These are phyloP conservation scores for Struthio camelus DNA, from an alignment of 2,113 vertebrate genomes.

Conservation along the genomic window DNA sequence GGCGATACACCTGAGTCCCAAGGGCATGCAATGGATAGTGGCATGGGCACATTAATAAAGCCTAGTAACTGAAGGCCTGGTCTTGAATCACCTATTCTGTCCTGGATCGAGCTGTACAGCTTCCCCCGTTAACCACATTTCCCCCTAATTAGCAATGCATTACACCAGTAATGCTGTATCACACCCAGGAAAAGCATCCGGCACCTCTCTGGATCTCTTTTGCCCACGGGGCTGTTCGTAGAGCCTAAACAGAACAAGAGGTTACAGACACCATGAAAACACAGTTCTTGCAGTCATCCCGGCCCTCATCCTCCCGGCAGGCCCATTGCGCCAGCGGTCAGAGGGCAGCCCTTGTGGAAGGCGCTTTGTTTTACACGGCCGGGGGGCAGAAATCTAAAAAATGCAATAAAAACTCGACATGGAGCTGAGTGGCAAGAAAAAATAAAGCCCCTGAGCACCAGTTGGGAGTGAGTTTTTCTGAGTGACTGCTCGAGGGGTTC, in stretches of 20 bases:
- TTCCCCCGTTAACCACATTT: neutral
- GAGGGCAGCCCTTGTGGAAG: neutral
- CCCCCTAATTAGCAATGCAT: neutral
- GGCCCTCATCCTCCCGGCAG: neutral
- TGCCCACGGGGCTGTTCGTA: neutral
- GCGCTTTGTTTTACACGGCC: conserved; percentile 5
- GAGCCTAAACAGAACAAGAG: neutral
- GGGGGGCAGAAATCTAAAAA: neutral
- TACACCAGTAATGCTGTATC: neutral
- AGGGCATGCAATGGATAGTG: fast-evolving
- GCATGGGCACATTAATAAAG: neutral
- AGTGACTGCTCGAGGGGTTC: neutral
- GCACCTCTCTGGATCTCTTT: neutral
- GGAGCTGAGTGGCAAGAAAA: neutral
- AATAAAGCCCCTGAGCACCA: neutral
- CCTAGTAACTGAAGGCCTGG: neutral
- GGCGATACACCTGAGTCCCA: neutral
- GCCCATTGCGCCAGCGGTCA: neutral
- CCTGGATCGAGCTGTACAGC: neutral
- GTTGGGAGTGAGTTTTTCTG: neutral
- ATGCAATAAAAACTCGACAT: neutral
- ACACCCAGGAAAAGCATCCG: neutral
- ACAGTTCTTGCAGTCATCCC: neutral
- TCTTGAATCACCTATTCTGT: fast-evolving
- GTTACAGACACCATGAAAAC: neutral